phyloP scores from a whole-genome alignment of 2,888 invertebrate genomes.

The Brachylomia viminalis region DNA sequence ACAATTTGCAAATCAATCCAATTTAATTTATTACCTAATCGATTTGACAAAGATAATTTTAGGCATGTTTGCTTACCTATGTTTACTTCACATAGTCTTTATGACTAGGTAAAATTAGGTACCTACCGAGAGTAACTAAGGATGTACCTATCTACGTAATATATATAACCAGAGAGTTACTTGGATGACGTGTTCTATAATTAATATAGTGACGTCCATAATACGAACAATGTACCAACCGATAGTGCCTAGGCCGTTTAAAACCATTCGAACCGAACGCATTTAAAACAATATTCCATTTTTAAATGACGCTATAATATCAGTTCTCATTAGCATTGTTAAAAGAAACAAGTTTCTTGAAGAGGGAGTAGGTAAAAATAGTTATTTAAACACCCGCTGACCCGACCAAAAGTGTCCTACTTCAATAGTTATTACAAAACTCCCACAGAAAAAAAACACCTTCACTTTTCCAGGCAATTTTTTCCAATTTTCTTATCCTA shows the following conservation, averaged over 20 bases:
- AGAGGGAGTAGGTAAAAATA: not conserved
- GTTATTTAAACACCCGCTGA: not conserved
- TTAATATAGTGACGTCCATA: slow-evolving; percentile 2
- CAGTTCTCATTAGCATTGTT: not conserved
- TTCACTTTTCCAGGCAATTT: not conserved
- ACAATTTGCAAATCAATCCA: not conserved
- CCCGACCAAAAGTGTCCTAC: not conserved
- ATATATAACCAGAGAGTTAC: not conserved
- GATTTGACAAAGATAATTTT: not conserved
- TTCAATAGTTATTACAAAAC: not conserved
- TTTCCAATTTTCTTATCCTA: not conserved
- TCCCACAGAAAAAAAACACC: not conserved
- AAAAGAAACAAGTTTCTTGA: not conserved
- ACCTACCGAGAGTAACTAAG: not conserved
- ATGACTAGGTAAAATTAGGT: not conserved
- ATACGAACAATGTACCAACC: not conserved
- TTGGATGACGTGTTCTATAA: not conserved
- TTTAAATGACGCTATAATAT: slow-evolving; percentile 21
- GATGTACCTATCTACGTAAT: not conserved
- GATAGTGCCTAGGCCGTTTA: not conserved
- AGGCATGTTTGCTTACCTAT: not conserved
- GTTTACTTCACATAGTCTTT: not conserved
- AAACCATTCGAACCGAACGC: not conserved
- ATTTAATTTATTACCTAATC: not conserved
- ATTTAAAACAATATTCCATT: slow-evolving; percentile 14